These are phyloP conservation scores for Popillia japonica DNA, from an alignment of 1,140 invertebrate genomes.

Conservation along the genomic window DNA sequence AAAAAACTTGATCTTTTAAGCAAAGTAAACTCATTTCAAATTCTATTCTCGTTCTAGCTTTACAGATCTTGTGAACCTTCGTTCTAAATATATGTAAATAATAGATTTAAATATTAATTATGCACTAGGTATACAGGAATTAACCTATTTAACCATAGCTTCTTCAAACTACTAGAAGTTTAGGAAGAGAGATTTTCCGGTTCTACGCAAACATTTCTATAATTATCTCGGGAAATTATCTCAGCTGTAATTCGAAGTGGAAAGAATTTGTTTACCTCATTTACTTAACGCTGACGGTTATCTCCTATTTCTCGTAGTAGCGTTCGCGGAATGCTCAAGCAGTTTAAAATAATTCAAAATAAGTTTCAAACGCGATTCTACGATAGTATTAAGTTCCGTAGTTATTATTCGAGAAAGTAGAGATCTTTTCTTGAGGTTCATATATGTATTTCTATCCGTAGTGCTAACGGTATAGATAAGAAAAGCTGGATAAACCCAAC, in stretches of 20 bases:
- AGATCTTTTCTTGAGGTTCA: not conserved
- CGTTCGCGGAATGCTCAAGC: not conserved
- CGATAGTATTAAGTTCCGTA: constrained; percentile 20
- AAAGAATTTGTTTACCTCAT: constrained; percentile 32
- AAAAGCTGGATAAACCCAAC: too few relatives aligned
- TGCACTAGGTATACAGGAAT: too few relatives aligned
- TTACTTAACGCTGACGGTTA: constrained; percentile 10
- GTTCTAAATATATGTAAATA: too few relatives aligned
- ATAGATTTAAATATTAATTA: too few relatives aligned
- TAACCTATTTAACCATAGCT: not conserved
- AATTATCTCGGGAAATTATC: constrained; percentile 31
- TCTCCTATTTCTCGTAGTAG: not conserved
- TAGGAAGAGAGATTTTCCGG: not conserved
- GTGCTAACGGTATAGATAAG: not conserved
- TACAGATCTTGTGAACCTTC: too few relatives aligned
- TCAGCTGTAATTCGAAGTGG: constrained; percentile 14
- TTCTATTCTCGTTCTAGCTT: too few relatives aligned
- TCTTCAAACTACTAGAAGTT: not conserved
- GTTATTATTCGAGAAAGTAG: not conserved
- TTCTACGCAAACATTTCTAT: constrained; percentile 4
- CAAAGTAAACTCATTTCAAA: too few relatives aligned
- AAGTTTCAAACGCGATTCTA: not conserved
- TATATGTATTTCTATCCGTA: not conserved
- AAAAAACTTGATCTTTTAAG: too few relatives aligned
- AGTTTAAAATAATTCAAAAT: constrained; percentile 3